phyloP scores from a whole-genome alignment of 1,140 invertebrate genomes.

The Ladona fulva region DNA sequence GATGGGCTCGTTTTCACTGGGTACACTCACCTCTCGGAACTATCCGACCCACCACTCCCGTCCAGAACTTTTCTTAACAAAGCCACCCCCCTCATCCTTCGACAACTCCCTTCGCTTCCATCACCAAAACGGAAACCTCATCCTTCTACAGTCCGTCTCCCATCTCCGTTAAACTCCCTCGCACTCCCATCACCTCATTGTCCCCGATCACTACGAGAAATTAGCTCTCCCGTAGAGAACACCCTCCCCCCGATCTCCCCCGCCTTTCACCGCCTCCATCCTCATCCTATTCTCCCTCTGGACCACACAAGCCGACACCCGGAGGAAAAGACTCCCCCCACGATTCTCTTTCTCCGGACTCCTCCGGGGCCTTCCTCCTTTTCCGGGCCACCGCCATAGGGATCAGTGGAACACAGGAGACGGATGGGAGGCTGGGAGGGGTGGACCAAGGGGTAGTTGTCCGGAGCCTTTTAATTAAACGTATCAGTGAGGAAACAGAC shows the following conservation, averaged over 20 bases:
- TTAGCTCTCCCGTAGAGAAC: background rate
- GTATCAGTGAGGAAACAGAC: background rate
- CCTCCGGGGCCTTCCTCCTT: background rate
- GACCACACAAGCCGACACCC: background rate
- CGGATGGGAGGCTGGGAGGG: background rate
- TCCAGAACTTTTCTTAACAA: too few species aligned
- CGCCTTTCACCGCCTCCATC: background rate
- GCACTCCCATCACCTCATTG: constrained; percentile 2
- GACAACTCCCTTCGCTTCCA: too few species aligned
- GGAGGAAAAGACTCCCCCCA: constrained; percentile 1
- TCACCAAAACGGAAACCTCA: background rate
- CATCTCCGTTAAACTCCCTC: background rate
- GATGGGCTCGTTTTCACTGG: too few species aligned
- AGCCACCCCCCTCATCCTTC: too few species aligned
- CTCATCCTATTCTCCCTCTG: background rate
- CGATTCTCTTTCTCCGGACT: background rate
- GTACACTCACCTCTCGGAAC: too few species aligned
- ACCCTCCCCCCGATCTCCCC: background rate
- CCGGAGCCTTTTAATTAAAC: background rate
- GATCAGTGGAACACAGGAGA: constrained; percentile 3
- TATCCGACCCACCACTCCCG: too few species aligned
- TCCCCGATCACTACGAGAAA: constrained; percentile 3
- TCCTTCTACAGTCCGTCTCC: background rate
- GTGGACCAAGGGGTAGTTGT: background rate
- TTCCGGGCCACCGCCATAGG: background rate